Conservation (phyloP, 2,797 vertebrate genomes). For the Phataginus tricuspis region DNA sequence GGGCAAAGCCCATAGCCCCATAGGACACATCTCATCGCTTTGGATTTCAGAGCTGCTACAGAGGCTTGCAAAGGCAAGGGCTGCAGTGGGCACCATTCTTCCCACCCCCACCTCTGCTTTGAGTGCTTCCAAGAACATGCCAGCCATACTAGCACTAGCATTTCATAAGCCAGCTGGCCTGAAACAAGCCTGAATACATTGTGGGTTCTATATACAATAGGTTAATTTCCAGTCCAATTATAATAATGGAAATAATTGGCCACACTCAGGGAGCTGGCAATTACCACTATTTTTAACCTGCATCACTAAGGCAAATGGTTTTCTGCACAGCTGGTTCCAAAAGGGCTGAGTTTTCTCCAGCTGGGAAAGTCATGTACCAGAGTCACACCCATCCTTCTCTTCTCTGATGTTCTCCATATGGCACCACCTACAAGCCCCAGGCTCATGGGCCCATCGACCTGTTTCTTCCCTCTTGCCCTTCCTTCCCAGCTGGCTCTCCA, state of each 20-base stretch:
- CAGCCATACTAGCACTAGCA: not conserved
- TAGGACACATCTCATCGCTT: not conserved
- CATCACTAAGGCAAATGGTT: constrained; percentile 20
- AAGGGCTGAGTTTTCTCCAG: not conserved
- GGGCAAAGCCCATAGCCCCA: not conserved
- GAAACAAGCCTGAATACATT: not conserved
- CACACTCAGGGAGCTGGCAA: constrained; percentile 55
- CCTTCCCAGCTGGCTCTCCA: not conserved
- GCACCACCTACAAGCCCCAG: not conserved
- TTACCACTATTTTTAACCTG: constrained; percentile 68
- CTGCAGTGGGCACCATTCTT: not conserved
- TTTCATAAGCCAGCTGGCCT: constrained; percentile 35
- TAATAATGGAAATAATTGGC: constrained; percentile 66
- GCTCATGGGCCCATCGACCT: not conserved
- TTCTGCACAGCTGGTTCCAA: not conserved
- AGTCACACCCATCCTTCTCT: not conserved
- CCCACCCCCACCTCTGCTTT: not conserved
- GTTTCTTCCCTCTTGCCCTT: not conserved
- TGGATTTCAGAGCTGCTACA: not conserved
- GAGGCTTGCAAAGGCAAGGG: not conserved
- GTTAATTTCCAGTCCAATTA: constrained; percentile 67
- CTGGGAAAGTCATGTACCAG: not conserved
- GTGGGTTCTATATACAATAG: constrained; percentile 13
- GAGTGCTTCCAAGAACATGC: constrained; percentile 35
- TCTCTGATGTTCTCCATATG: not conserved